Percentiles rank a stretch among this genome's conserved stretches.
These are phyloP conservation scores for Penelope pileata DNA, from an alignment of 2,113 vertebrate species.

Conservation along the genomic window DNA sequence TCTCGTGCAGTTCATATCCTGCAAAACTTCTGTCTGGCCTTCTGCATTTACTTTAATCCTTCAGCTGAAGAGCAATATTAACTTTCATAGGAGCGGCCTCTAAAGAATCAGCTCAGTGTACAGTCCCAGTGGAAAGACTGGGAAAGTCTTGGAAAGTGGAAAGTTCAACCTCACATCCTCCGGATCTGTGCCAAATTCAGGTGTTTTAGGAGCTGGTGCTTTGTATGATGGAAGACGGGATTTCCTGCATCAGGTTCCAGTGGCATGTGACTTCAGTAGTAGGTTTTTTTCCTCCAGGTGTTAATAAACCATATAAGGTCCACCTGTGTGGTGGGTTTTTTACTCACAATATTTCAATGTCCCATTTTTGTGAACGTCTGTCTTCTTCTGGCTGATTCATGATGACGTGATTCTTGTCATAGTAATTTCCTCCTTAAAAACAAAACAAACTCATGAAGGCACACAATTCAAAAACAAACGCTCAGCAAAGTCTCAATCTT, in stretches of 20 bases:
- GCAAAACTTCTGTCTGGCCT: neutral
- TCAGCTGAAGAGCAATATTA: neutral
- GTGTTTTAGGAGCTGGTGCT: neutral
- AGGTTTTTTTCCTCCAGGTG: neutral
- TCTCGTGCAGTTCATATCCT: neutral
- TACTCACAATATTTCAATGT: conserved; percentile 80
- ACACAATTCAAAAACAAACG: neutral
- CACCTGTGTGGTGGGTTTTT: neutral
- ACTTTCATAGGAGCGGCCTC: neutral
- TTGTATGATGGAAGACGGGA: neutral
- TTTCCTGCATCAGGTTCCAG: conserved; percentile 17
- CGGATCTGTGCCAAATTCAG: neutral
- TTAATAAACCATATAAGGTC: neutral
- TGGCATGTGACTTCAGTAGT: conserved; percentile 51
- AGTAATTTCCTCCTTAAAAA: conserved; percentile 79
- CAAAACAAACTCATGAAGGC: conserved; percentile 4
- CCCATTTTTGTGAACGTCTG: conserved; percentile 80
- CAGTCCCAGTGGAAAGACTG: neutral
- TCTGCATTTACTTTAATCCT: neutral
- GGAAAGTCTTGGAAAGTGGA: no score
- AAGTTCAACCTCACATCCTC: neutral
- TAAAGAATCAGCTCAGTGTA: neutral
- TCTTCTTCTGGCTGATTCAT: conserved; percentile 67
- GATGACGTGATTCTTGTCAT: conserved; percentile 80
- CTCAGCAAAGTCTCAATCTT: neutral